Percentiles rank a stretch among this genome's conserved stretches.
phyloP scores from a whole-genome alignment of 2,113 vertebrate genomes.

The Toxotes jaculatrix region DNA sequence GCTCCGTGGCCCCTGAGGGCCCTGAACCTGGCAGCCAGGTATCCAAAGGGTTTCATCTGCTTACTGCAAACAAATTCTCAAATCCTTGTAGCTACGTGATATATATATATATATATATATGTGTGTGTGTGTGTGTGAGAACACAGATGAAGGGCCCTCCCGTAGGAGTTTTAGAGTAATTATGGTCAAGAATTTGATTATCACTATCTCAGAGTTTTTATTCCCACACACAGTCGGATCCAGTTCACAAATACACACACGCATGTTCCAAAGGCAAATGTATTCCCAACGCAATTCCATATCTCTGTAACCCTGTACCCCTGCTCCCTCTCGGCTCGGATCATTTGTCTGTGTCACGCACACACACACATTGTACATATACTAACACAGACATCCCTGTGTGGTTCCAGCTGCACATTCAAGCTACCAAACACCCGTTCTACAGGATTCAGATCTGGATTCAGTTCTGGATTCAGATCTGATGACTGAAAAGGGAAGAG shows the following conservation, averaged over 20 bases:
- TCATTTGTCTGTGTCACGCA: not conserved
- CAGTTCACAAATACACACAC: not conserved
- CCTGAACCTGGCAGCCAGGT: not conserved
- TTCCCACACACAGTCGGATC: conserved; percentile 7
- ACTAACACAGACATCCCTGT: too few relatives aligned
- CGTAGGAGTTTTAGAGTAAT: conserved; percentile 2
- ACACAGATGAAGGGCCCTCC: not conserved
- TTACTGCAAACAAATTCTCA: not conserved
- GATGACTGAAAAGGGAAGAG: too few relatives aligned
- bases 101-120: not conserved
- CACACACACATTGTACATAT: too few relatives aligned
- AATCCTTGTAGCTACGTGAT: not conserved
- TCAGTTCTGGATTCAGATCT: too few relatives aligned
- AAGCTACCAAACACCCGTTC: not conserved
- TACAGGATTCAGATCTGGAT: too few relatives aligned
- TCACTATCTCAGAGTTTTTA: not conserved
- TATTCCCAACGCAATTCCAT: conserved; percentile 8
- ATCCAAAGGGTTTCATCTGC: not conserved
- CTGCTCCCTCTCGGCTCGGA: not conserved
- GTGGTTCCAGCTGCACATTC: not conserved
- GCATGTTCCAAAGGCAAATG: not conserved
- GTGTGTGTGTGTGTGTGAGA: conserved; percentile 13
- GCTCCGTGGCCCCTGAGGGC: not conserved
- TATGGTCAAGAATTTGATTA: conserved; percentile 7
- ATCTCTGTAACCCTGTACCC: conserved; percentile 7